Base-by-base conservation (phyloP, 2,113 vertebrate species). In the Istiophorus platypterus region DNA sequence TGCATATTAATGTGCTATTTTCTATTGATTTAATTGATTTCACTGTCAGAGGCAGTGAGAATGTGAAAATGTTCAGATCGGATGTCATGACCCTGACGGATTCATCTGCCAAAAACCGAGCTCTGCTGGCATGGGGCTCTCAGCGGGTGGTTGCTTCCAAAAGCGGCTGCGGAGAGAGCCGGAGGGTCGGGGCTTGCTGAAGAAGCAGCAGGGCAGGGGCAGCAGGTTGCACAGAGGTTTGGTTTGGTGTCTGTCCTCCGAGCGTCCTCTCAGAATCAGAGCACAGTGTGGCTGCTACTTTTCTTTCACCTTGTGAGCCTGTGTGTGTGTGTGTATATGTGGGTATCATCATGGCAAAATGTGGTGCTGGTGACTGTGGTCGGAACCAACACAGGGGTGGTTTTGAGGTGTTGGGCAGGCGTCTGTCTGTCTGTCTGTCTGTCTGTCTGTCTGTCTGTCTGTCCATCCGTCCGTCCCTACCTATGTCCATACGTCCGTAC, bases 181-280 rank as follows among this genome's bases (percentile, higher is more conserved):
- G 76, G 56, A n/a, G 27, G 67, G 18, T 26, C 15, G 5, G n/a
- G 37, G 68, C 72, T 71, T 4, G 20, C 0, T 81, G 61, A 62
- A 71, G 78, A 69, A 62, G 65, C 58, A 45, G 81, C 39, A 1
- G 58, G 51, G 49, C 70, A 72, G 70, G 62, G 20, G 49, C 70
- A 72, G 70, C 61, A 15, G 56, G 62, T 57, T 57, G 27, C 75
- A 26, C 64, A 22, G 58, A 70, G 51, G 20, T 65, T 45, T 61
- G 59, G 66, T n/a, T n/a, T n/a, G n/a, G n/a, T n/a, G n/a, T n/a
- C n/a, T 74, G 31, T 59, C 71, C 67, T 72, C 56, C 61, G n/a
- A n/a, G n/a, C n/a, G n/a, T n/a, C n/a, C n/a, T n/a, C n/a, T n/a
- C n/a, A n/a, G n/a, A n/a, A n/a, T n/a, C n/a, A n/a, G n/a, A n/a